These are phyloP conservation scores for Sphenopsis melanotis DNA, from an alignment of 2,797 vertebrate species.

Conservation along the genomic window DNA sequence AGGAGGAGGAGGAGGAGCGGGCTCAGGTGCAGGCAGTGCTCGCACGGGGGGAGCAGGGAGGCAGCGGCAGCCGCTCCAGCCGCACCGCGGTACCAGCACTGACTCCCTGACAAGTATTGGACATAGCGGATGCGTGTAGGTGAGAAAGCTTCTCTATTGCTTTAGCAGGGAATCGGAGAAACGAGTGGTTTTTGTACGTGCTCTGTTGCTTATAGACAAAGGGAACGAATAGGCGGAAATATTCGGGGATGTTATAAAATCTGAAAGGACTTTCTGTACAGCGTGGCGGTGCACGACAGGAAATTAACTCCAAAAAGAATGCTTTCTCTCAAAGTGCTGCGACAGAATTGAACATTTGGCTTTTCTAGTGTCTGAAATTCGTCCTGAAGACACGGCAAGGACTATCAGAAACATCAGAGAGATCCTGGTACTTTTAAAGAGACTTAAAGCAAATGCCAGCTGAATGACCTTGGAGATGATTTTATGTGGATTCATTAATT, in stretches of 20 bases:
- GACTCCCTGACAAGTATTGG: constrained; percentile 46
- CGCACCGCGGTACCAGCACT: constrained; percentile 70
- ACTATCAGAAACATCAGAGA: constrained; percentile 37
- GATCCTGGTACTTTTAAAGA: constrained; percentile 59
- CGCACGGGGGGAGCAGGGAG: constrained; percentile 67
- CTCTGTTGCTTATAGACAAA: constrained; percentile 4
- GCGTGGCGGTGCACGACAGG: constrained; percentile 32
- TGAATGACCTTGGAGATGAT: constrained; percentile 77
- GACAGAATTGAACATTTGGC: constrained; percentile 39
- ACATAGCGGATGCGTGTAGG: constrained; percentile 57
- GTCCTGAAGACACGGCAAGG: constrained; percentile 65
- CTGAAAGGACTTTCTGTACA: constrained; percentile 43
- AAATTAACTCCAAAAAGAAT: constrained; percentile 72
- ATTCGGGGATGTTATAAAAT: constrained; percentile 55
- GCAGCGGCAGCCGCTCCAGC: constrained; percentile 82
- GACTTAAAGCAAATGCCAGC: constrained; percentile 54
- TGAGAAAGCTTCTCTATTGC: constrained; percentile 58
- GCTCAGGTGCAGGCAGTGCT: constrained; percentile 85
- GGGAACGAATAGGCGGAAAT: constrained; percentile 32
- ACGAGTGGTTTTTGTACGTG: constrained; percentile 1
- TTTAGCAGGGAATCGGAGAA: constrained; percentile 8
- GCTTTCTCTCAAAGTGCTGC: constrained; percentile 63
- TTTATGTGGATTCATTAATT: constrained; percentile 59
- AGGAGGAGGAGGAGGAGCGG: constrained; percentile 61
- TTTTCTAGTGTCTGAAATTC: constrained; percentile 49